Evolutionary conservation across 2,113 vertebrate genomes (phyloP).

Genomic region (Pogona vitticeps): DNA sequence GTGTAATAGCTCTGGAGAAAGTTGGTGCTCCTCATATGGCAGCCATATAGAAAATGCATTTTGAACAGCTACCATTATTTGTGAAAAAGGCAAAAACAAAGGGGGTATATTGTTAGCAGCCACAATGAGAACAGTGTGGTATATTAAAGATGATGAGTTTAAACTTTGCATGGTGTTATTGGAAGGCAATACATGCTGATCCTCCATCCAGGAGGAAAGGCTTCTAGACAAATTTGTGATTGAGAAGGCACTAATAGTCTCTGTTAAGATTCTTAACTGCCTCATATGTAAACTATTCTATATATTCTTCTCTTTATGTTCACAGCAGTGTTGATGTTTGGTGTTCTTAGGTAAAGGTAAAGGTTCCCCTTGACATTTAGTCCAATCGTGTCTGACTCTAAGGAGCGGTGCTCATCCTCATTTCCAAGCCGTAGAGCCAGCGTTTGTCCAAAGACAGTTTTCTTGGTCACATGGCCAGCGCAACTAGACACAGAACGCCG

Average conservation of each 20-base stretch:
- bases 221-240: conserved; percentile 37
- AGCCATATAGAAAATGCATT: conserved; percentile 35
- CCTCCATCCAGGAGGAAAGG: conserved; percentile 4
- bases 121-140: conserved; percentile 1
- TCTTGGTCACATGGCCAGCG: too few species aligned
- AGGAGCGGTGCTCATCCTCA: too few species aligned
- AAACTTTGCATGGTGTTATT: conserved; percentile 23
- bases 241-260: conserved; percentile 48
- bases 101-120: neutral
- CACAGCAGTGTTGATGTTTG: conserved; percentile 36
- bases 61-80: conserved; percentile 25
- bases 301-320: conserved; percentile 45
- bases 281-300: conserved; percentile 37
- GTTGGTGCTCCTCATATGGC: neutral
- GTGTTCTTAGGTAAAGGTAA: conserved; percentile 37
- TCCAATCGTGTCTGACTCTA: too few species aligned
- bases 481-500: too few species aligned
- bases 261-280: conserved; percentile 32
- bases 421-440: too few species aligned
- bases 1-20: neutral
- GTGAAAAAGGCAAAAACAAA: conserved; percentile 18
- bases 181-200: conserved; percentile 31
- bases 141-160: conserved; percentile 25
- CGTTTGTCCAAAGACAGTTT: too few species aligned
- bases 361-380: too few species aligned